Evolutionary conservation across 1,140 invertebrate species (phyloP), one percentile per base, ranked within the genome.

Genomic region (Oryctes rhinoceros): DNA sequence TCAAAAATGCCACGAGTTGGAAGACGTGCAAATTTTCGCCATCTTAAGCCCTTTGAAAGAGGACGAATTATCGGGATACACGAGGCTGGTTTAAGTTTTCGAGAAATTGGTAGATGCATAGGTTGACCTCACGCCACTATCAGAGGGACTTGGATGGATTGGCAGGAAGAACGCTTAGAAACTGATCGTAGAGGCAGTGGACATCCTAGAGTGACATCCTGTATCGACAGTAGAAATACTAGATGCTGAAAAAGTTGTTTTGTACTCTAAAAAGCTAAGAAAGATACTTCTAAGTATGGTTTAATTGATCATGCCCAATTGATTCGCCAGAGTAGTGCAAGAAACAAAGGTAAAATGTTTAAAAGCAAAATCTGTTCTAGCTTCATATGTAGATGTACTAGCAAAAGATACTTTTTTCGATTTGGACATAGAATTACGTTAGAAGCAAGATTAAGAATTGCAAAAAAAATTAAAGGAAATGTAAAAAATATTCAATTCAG

Each of bases 211-310:
- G n/a, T n/a, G 99, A 86, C 96, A 98, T 89, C 98, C 99, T 5
- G 97, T 98, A 3, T 99, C 98, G 0, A 99, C 98, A 0, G 92
- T 99, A 1, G 98, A 99, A 89, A 99, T 99, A 85, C 91, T 99
- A 47, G 97, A 97, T 79, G 98, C 98, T 3, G 98, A 99, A 86
- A 99, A 99, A 86, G 98, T 98, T 99, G 0, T 99, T 99, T 88
- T 89, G 98, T 83, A 98, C 98, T 0, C 89, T 99, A 24, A 99
- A 99, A 88, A 96, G n/a, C 97, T 0, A 98, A 98, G 85, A 96
- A 97, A 85, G 97, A 99, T 85, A 99, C 99, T 0, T 98, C 98
- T 0, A 99, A 99, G 87, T 99, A 99, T 89, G 99, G 99, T 91
- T 90, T 99, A 4, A 98, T 99, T 82, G 99, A 99, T 87, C 98